Evolutionary conservation across 1,140 invertebrate species (phyloP).

Genomic region (Lutraria rhynchaena): DNA sequence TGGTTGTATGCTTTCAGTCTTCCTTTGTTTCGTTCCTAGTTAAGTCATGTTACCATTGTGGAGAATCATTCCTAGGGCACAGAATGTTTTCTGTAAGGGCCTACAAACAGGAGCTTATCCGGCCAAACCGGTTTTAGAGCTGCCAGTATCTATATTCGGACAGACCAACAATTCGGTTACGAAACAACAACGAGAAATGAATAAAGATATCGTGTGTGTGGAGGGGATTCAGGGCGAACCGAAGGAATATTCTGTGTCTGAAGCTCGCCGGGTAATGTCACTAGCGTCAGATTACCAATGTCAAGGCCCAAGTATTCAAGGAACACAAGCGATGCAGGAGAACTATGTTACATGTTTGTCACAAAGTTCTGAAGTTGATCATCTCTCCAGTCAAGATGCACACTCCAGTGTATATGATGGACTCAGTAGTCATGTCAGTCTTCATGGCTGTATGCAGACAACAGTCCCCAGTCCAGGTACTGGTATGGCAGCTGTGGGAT

Average conservation of each 20-base stretch:
- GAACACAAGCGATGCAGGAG: slow-evolving; percentile 58
- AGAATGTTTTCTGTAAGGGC: not conserved
- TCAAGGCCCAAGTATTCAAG: slow-evolving; percentile 62
- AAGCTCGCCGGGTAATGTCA: slow-evolving; percentile 11
- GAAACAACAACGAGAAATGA: not conserved
- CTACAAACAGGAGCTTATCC: slow-evolving; percentile 14
- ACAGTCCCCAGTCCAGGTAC: slow-evolving; percentile 88
- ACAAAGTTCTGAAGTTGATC: not conserved
- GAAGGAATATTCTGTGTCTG: not conserved
- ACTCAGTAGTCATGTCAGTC: slow-evolving; percentile 82
- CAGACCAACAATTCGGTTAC: not conserved
- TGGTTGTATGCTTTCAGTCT: not conserved
- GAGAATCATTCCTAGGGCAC: slow-evolving; percentile 28
- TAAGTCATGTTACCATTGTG: slow-evolving; percentile 28
- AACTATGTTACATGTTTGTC: slow-evolving; percentile 5
- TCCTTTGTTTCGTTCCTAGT: not conserved
- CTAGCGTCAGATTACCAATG: slow-evolving; percentile 52
- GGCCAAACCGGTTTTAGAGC: not conserved
- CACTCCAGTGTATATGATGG: slow-evolving; percentile 43
- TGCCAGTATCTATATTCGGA: slow-evolving; percentile 27
- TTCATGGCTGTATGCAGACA: slow-evolving; percentile 88
- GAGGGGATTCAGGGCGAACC: slow-evolving; percentile 37
- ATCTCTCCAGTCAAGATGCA: slow-evolving; percentile 4
- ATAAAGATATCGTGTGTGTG: slow-evolving; percentile 10
- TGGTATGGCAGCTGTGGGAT: slow-evolving; percentile 80